phyloP scores from a whole-genome alignment of 2,888 invertebrate genomes.

The Fragum whitleyi region DNA sequence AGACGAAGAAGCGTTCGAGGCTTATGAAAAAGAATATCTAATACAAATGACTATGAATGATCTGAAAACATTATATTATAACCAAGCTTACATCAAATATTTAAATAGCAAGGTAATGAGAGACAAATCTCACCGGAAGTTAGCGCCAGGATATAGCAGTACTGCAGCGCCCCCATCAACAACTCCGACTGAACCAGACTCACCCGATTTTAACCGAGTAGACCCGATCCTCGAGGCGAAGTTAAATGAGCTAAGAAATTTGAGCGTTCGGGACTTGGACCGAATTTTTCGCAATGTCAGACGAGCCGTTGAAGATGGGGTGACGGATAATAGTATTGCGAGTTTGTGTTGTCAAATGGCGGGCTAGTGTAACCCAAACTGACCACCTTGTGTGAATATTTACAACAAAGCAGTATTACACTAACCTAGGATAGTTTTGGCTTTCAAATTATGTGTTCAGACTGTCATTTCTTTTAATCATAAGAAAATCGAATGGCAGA shows the following conservation, averaged over 20 bases:
- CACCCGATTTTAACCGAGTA: slow-evolving; percentile 23
- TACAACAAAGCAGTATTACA: no score
- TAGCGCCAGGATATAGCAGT: not conserved
- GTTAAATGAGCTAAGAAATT: slow-evolving; percentile 2
- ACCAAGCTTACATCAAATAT: slow-evolving; percentile 7
- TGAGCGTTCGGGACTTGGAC: slow-evolving; percentile 8
- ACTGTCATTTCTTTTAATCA: no score
- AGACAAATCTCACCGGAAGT: not conserved
- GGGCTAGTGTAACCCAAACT: not conserved
- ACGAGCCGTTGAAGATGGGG: slow-evolving; percentile 7
- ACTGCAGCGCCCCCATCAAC: slow-evolving; percentile 8
- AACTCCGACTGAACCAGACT: not conserved
- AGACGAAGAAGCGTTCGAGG: slow-evolving; percentile 13
- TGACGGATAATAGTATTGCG: slow-evolving; percentile 6
- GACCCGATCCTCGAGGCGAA: slow-evolving; percentile 27
- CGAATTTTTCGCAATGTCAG: slow-evolving; percentile 12
- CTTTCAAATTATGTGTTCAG: no score
- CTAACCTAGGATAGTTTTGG: no score
- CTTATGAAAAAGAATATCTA: slow-evolving; percentile 13
- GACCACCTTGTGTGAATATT: not conserved
- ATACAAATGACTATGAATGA: slow-evolving; percentile 9
- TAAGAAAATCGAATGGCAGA: no score
- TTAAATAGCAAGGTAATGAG: slow-evolving; percentile 3
- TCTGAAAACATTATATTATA: slow-evolving; percentile 16
- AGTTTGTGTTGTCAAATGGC: slow-evolving; percentile 29